Percentiles rank a stretch among this genome's conserved stretches.
These are phyloP conservation scores for Achroia grisella DNA, from an alignment of 1,140 invertebrate genomes.

Conservation along the genomic window DNA sequence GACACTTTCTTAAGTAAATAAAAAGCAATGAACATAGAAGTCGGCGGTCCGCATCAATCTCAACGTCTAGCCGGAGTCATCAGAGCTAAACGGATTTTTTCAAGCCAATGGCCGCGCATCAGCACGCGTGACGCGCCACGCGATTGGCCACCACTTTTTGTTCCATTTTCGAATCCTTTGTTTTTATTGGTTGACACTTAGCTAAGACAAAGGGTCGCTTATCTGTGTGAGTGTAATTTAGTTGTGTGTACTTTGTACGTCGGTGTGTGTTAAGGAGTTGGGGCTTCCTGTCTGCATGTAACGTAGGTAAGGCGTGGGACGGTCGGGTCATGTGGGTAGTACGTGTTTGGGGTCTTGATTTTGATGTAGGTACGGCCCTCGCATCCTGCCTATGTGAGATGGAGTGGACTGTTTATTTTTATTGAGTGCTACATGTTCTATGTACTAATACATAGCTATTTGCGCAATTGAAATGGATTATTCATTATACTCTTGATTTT, in stretches of 20 bases:
- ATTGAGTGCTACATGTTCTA: conserved; percentile 12
- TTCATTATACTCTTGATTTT: too few relatives aligned
- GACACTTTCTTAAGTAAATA: conserved; percentile 24
- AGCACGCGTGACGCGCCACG: conserved; percentile 63
- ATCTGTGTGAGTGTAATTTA: conserved; percentile 50
- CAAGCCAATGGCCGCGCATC: conserved; percentile 70
- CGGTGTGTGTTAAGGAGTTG: conserved; percentile 50
- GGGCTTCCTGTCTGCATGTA: conserved; percentile 44
- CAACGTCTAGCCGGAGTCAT: conserved; percentile 60
- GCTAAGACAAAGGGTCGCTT: conserved; percentile 70
- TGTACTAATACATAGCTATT: conserved; percentile 1
- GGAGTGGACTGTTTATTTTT: conserved; percentile 51
- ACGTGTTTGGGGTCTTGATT: conserved; percentile 60
- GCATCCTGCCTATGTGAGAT: conserved; percentile 37
- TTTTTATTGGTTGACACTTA: conserved; percentile 74
- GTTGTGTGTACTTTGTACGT: conserved; percentile 13
- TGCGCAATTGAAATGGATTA: background rate
- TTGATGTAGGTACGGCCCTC: conserved; percentile 59
- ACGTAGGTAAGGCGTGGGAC: conserved; percentile 44
- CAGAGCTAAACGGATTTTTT: conserved; percentile 68
- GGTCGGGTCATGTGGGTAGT: conserved; percentile 26
- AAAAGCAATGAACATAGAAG: conserved; percentile 30
- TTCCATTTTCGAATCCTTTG: conserved; percentile 73
- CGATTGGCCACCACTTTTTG: conserved; percentile 70
- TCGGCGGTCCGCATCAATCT: conserved; percentile 52